Evolutionary conservation across 2,888 invertebrate species (phyloP).

Genomic region (Noctuana brunneofusca): DNA sequence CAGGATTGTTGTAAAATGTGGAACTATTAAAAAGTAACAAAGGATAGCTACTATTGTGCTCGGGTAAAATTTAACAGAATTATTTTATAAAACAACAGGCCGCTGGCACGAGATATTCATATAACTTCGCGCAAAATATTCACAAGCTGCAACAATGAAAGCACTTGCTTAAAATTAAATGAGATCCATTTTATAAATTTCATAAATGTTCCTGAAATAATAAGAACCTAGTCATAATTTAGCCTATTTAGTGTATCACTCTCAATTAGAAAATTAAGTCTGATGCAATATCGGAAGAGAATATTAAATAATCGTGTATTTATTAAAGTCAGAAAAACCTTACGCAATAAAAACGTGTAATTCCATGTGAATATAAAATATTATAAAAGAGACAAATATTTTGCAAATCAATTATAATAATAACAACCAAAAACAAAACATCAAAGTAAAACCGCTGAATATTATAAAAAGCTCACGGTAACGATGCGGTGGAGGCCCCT

Average conservation of each 20-base stretch:
- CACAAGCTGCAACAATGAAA: slow-evolving; percentile 8
- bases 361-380: neutral
- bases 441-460: slow-evolving; percentile 4
- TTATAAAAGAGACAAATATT: neutral
- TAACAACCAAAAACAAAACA: slow-evolving; percentile 7
- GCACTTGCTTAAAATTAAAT: neutral
- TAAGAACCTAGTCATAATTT: too few species aligned
- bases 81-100: neutral
- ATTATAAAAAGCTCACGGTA: slow-evolving; percentile 15
- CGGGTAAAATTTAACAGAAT: neutral
- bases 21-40: neutral
- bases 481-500: neutral
- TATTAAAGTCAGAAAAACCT: too few species aligned
- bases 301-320: too few species aligned
- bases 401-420: neutral
- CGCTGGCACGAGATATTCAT: neutral
- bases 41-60: neutral
- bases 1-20: too few species aligned
- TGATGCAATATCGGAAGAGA: too few species aligned
- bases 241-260: too few species aligned
- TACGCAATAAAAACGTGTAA: neutral
- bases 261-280: too few species aligned
- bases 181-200: neutral
- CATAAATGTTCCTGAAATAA: neutral
- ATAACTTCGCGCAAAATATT: slow-evolving; percentile 6